Percentiles rank a stretch among this genome's conserved stretches.
Evolutionary conservation across 2,113 vertebrate genomes (phyloP).

Genomic region (Gnathonemus echidnorhynchus): DNA sequence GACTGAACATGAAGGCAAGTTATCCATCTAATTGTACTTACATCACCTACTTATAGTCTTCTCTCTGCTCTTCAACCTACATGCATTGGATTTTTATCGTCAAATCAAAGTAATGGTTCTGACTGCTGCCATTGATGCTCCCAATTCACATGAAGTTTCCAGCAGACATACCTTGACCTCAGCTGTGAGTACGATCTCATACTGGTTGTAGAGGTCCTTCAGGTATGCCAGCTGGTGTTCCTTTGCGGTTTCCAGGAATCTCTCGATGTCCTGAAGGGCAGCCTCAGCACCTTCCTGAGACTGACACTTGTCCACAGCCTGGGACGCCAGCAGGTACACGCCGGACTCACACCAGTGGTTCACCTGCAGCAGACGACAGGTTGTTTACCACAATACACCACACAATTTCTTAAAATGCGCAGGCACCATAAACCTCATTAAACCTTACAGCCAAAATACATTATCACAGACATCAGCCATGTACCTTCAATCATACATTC

Average conservation of each 20-base stretch:
- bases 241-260: conserved; percentile 69
- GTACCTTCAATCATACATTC: neutral
- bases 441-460: neutral
- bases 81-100: neutral
- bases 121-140: neutral
- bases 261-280: conserved; percentile 78
- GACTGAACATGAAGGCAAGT: neutral
- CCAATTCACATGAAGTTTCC: too few species aligned
- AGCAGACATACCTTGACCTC: conserved; percentile 70
- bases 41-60: neutral
- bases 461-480: neutral
- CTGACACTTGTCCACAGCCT: conserved; percentile 92
- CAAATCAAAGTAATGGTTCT: neutral
- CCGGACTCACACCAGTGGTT: conserved; percentile 88
- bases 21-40: neutral
- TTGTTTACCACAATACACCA: neutral
- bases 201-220: conserved; percentile 80
- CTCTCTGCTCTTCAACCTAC: neutral
- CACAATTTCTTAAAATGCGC: neutral
- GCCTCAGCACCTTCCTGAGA: conserved; percentile 88
- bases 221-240: conserved; percentile 71
- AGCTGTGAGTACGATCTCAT: conserved; percentile 73
- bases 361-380: conserved; percentile 56
- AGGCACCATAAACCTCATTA: neutral
- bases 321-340: conserved; percentile 88